phyloP scores from a whole-genome alignment of 2,113 vertebrate species.

The Prolemur simus region DNA sequence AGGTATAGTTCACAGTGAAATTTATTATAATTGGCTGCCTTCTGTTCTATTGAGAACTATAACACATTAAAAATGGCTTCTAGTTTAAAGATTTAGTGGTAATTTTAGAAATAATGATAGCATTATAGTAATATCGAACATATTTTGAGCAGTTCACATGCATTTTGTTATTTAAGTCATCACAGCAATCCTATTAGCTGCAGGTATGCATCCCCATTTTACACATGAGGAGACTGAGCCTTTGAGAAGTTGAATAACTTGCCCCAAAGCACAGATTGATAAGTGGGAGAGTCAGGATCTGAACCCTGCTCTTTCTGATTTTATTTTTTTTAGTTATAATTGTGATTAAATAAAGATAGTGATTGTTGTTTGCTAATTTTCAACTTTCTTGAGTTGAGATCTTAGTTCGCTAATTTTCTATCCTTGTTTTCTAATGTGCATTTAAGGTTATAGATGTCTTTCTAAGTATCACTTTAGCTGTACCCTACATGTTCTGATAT shows the following conservation, averaged over 20 bases:
- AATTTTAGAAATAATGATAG: neutral
- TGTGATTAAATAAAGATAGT: neutral
- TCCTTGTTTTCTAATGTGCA: neutral
- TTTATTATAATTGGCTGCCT: neutral
- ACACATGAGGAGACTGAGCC: neutral
- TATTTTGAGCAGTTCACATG: neutral
- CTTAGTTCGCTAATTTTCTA: neutral
- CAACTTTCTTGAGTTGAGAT: neutral
- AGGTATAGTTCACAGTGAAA: neutral
- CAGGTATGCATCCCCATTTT: neutral
- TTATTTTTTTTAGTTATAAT: neutral
- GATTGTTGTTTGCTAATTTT: neutral
- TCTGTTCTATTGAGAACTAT: neutral
- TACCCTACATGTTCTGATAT: neutral
- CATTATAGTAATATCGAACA: neutral
- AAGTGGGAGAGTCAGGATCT: neutral
- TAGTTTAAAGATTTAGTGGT: neutral
- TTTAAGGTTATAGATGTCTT: neutral
- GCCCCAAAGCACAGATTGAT: neutral
- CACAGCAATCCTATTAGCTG: neutral
- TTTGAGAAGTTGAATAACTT: neutral
- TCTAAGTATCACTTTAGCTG: neutral
- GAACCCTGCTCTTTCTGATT: neutral
- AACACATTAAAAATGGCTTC: neutral
- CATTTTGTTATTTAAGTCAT: neutral